Conservation (phyloP, 2,797 vertebrate species). For the Molothrus ater region DNA sequence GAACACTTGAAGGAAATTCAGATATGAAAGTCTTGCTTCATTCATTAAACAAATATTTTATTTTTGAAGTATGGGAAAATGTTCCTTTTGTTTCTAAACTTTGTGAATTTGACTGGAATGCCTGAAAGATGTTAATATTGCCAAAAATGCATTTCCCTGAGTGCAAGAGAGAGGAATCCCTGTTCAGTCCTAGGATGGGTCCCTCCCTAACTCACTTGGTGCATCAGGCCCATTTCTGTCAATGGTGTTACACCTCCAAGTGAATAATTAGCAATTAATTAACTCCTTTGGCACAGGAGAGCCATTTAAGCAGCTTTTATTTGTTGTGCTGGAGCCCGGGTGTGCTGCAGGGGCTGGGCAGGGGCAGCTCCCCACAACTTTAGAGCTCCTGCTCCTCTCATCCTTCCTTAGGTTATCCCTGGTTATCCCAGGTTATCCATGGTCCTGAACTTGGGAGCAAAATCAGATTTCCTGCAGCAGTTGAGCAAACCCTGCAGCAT, state of each 20-base stretch:
- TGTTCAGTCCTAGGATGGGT: not conserved
- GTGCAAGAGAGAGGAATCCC: not conserved
- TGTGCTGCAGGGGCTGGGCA: not conserved
- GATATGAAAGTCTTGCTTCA: not conserved
- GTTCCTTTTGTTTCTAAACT: not conserved
- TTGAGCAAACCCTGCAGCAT: not conserved
- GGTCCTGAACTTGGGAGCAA: not conserved
- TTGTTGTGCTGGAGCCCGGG: not conserved
- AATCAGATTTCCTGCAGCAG: not conserved
- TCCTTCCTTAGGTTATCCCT: not conserved
- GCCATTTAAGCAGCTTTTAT: not conserved
- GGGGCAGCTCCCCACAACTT: not conserved
- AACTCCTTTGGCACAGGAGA: not conserved
- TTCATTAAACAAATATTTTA: not conserved
- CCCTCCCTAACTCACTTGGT: not conserved
- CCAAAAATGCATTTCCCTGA: not conserved
- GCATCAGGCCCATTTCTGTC: not conserved
- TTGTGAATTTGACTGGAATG: not conserved
- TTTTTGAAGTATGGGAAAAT: not conserved
- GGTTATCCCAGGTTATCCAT: too few species aligned
- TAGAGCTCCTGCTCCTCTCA: not conserved
- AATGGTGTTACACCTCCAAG: rapidly evolving
- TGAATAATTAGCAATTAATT: not conserved
- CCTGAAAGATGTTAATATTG: not conserved
- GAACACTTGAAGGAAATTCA: not conserved